Evolutionary conservation across 2,797 vertebrate species (phyloP), one percentile per base, ranked within the genome.

Genomic region (Sebastes itinus): DNA sequence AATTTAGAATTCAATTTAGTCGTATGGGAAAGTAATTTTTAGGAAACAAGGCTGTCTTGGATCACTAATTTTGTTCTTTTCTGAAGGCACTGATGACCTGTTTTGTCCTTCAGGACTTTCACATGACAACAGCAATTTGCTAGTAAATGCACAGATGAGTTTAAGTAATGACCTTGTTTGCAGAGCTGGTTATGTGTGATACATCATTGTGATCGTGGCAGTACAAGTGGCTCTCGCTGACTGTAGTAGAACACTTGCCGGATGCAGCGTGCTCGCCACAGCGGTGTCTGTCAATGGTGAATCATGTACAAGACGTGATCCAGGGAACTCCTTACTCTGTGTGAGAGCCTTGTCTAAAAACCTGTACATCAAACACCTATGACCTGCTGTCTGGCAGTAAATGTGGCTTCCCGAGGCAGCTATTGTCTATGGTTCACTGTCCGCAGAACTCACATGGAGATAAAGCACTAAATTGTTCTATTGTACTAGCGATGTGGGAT

Each of bases 401-500:
- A 62, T n/a, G 65, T 2, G 8, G 63, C 74, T 80, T 72, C 85
- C 81, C 3, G 49, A 55, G 72, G 82, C 59, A 38, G 69, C 78
- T 23, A 75, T 81, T 76, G 81, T 82, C 83, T 75, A 72, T 8
- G 66, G 80, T 89, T 89, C 83, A 70, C 77, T 59, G 82, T 89
- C 79, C 30, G 9, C 33, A 23, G 58, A 78, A 63, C 78, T 83
- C 68, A 78, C 72, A 54, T 62, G 54, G 83, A 87, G 88, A 90
- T 86, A 81, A 90, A 88, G 81, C 76, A 59, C 76, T 84, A 66
- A 78, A 89, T 78, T 30, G 81, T 85, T 80, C 83, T 16, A 80
- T 79, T 91, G 85, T 88, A 80, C 82, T 52, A 28, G 75, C 27
- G 11, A 74, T 58, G 77, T 70, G 27, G 75, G 46, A 62, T 61